Percentiles rank a stretch among this genome's conserved stretches.
Conservation (phyloP, 1,140 invertebrate genomes). For the Bombyx mori region ASM3026992v2 NC_085108.1:1304001-1304500, state of each 20-base stretch:
- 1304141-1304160: no score
- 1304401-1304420: slow-evolving; percentile 33
- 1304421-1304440: slow-evolving; percentile 59
- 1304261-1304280: slow-evolving; percentile 4
- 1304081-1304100: no score
- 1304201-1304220: slow-evolving; percentile 1
- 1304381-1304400: slow-evolving; percentile 25
- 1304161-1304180: not conserved
- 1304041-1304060: no score
- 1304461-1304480: slow-evolving; percentile 50
- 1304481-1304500: not conserved
- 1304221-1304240: not conserved
- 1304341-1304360: not conserved
- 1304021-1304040: no score
- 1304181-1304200: not conserved
- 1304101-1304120: no score
- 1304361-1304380: slow-evolving; percentile 36
- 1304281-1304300: not conserved
- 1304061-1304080: no score
- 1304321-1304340: slow-evolving; percentile 3
- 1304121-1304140: no score
- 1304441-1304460: slow-evolving; percentile 64
- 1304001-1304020: no score
- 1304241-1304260: not conserved
- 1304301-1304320: slow-evolving; percentile 4